phyloP scores from a whole-genome alignment of 1,140 invertebrate genomes.

The Aricia agestis region DNA sequence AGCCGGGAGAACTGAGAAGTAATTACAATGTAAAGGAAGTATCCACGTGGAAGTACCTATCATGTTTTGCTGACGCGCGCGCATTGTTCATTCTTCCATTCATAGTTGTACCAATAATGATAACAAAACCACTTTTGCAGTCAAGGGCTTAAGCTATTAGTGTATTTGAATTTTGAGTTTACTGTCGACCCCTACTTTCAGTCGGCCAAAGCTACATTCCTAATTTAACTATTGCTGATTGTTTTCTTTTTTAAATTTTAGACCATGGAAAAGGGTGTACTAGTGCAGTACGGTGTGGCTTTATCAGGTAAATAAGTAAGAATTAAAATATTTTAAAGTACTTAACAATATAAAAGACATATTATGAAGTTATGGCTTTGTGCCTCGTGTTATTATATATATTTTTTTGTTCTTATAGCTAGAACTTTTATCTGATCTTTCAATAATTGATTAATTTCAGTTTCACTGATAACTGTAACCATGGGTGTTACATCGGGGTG shows the following conservation, averaged over 20 bases:
- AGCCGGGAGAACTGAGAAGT: too few species aligned
- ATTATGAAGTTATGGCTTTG: too few species aligned
- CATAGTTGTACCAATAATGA: not conserved
- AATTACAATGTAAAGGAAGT: not conserved
- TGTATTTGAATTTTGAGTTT: too few species aligned
- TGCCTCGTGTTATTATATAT: too few species aligned
- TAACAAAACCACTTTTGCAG: not conserved
- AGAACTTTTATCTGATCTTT: too few species aligned
- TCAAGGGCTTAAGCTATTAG: too few species aligned
- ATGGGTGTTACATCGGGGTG: conserved; percentile 67
- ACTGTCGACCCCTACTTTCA: too few species aligned
- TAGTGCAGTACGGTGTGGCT: conserved; percentile 40
- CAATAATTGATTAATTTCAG: conserved; percentile 50
- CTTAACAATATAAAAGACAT: too few species aligned
- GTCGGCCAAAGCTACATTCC: not conserved
- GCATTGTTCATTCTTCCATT: not conserved
- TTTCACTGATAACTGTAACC: conserved; percentile 51
- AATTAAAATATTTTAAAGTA: not conserved
- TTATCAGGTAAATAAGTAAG: conserved; percentile 32
- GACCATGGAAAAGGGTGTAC: conserved; percentile 37
- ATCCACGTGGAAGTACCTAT: too few species aligned
- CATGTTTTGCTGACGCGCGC: not conserved
- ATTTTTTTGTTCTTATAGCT: too few species aligned
- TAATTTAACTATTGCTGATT: too few species aligned
- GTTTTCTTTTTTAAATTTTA: conserved; percentile 18